Conservation (phyloP, 2,113 vertebrate species). For the Gallinago paraguaiae region DNA sequence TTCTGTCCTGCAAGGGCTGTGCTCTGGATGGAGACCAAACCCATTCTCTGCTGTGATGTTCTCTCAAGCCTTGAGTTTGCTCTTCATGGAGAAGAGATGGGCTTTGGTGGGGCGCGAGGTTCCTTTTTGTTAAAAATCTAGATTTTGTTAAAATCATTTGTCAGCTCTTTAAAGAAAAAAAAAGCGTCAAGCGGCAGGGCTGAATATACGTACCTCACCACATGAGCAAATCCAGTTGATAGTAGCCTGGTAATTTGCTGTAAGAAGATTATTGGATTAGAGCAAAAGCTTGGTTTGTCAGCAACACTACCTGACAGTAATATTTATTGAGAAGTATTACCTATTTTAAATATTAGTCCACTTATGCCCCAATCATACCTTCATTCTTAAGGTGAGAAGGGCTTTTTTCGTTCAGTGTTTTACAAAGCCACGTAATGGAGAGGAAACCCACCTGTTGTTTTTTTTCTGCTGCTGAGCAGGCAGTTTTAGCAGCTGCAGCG, state of each 20-base stretch:
- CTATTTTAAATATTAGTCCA: conserved; percentile 46
- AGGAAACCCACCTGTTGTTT: neutral
- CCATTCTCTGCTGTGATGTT: neutral
- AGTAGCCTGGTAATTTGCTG: conserved; percentile 57
- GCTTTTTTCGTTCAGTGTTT: neutral
- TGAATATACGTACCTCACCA: neutral
- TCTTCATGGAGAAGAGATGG: neutral
- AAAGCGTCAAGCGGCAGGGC: neutral
- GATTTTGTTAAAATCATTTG: neutral
- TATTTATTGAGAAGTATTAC: conserved; percentile 37
- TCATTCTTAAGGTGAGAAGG: neutral
- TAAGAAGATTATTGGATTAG: conserved; percentile 75
- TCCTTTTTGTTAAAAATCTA: neutral
- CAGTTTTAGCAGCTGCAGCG: conserved; percentile 19
- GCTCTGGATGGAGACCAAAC: neutral
- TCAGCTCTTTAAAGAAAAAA: neutral
- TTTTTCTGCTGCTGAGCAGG: neutral
- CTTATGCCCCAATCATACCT: neutral
- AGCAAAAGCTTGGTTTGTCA: conserved; percentile 53
- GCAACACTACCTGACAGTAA: conserved; percentile 50
- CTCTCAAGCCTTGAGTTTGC: neutral
- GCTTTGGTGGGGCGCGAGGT: neutral
- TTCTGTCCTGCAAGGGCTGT: neutral
- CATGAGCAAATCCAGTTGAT: neutral
- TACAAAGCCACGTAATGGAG: accelerated